Percentiles rank a stretch among this genome's conserved stretches.
phyloP scores from a whole-genome alignment of 2,797 vertebrate species.

The Urocyon cinereoargenteus region DNA sequence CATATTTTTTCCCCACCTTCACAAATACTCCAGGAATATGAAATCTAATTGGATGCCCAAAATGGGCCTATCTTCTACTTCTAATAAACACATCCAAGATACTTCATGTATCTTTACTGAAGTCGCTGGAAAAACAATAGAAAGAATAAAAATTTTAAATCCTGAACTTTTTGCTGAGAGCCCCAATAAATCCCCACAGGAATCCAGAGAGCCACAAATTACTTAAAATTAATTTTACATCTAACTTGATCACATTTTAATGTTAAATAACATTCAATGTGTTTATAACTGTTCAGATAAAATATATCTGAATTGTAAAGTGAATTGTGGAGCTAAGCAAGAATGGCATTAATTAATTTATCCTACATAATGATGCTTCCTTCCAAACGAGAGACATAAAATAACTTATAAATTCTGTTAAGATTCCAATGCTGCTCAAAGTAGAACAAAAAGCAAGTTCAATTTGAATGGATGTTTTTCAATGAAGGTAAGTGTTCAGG shows the following conservation, averaged over 20 bases:
- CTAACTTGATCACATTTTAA: slow-evolving; percentile 45
- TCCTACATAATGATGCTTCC: neutral
- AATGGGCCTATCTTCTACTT: neutral
- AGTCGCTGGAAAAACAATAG: neutral
- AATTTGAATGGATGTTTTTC: neutral
- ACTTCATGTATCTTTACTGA: neutral
- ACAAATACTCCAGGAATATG: neutral
- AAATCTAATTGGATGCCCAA: neutral
- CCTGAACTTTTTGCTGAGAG: neutral
- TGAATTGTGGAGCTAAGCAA: neutral
- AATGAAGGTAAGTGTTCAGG: neutral
- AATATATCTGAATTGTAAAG: neutral
- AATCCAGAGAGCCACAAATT: slow-evolving; percentile 10
- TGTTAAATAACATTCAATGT: neutral
- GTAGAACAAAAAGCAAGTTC: slow-evolving; percentile 37
- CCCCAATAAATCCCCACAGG: neutral
- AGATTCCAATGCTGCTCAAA: neutral
- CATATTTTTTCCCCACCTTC: neutral
- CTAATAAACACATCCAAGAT: neutral
- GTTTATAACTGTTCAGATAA: slow-evolving; percentile 16
- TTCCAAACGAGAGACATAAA: neutral
- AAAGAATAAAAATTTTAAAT: slow-evolving; percentile 7
- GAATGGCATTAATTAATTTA: slow-evolving; percentile 35
- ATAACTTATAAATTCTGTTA: neutral
- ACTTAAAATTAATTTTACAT: slow-evolving; percentile 50